Percentiles rank a stretch among this genome's conserved stretches.
phyloP scores from a whole-genome alignment of 2,888 invertebrate species.

The Psococerastis gibbosa region DNA sequence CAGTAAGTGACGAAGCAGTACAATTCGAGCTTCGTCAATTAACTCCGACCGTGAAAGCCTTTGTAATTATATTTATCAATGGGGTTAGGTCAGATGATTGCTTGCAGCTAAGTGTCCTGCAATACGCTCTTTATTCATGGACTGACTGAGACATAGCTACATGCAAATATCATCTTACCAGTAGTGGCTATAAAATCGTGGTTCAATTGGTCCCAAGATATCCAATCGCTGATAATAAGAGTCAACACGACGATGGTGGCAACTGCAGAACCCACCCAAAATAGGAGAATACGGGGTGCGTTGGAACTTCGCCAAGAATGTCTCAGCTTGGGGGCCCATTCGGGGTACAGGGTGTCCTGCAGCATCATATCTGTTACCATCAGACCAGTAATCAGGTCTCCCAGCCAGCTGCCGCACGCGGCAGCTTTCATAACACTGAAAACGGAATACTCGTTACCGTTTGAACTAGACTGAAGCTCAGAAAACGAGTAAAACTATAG shows the following conservation, averaged over 20 bases:
- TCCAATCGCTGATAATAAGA: slow-evolving; percentile 29
- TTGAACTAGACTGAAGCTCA: too few relatives aligned
- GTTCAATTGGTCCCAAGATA: slow-evolving; percentile 30
- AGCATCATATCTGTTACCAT: slow-evolving; percentile 34
- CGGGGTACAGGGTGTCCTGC: slow-evolving; percentile 30
- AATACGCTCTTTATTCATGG: too few relatives aligned
- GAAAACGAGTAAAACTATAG: too few relatives aligned
- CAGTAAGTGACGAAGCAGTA: too few relatives aligned
- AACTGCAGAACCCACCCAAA: slow-evolving; percentile 27
- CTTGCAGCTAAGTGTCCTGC: too few relatives aligned
- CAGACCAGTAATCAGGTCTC: slow-evolving; percentile 31
- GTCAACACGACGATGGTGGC: slow-evolving; percentile 27
- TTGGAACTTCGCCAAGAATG: slow-evolving; percentile 25
- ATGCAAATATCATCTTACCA: slow-evolving; percentile 18
- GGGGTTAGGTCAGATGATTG: not conserved
- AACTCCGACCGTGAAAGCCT: too few relatives aligned
- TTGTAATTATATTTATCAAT: not conserved
- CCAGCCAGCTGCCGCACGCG: slow-evolving; percentile 31
- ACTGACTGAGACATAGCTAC: too few relatives aligned
- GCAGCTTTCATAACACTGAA: slow-evolving; percentile 29
- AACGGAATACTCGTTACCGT: too few relatives aligned
- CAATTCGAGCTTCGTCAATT: too few relatives aligned
- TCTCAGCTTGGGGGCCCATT: slow-evolving; percentile 25
- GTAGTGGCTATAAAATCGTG: slow-evolving; percentile 29
- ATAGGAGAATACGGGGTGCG: slow-evolving; percentile 27